Evolutionary conservation across 2,888 invertebrate genomes (phyloP), one percentile per base, ranked within the genome.

Genomic region (Philopedon plagiatum): DNA sequence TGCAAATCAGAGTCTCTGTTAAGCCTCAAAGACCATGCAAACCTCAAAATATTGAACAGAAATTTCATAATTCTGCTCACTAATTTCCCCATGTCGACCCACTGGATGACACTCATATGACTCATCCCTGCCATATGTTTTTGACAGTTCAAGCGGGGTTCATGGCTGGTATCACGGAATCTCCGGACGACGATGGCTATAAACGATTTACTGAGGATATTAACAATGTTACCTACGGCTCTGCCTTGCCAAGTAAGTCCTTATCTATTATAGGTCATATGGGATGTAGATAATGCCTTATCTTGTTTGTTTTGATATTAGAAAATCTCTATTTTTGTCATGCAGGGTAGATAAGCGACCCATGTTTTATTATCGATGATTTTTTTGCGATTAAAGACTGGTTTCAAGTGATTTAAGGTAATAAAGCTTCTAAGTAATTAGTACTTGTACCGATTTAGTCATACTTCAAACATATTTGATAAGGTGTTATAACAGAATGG

Each of bases 151-250:
- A 46, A 71, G 58, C 41, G 65, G 64, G 57, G 76, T 58, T 73
- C 75, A 80, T 79, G 79, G 79, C 80, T 78, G 77, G 74, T 64
- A 76, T 76, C 26, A 79, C 78, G 72, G 77, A 74, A 18, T 88
- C 89, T 81, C 87, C 89, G 82, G 83, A 85, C 76, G 87, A 89
- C 81, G 90, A 90, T 82, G 90, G 90, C 72, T 90, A 90, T 84
- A 89, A 89, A 86, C 87, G 89, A 82, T 90, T 91, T 82, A 88
- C 88, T 85, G 90, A 90, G 85, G 90, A 90, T 76, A 77, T 81
- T 21, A 83, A 83, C 69, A 84, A 84, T 77, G 81, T 82, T 63
- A 88, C 89, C 82, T 91, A 90, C 85, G 90, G 90, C 82, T 89
- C 90, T 76, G 90, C 90, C 81, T 87, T 87, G 80, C 82, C 88